These are phyloP conservation scores for Sebastes dallii DNA, from an alignment of 2,797 vertebrate genomes.

Conservation along the genomic window DNA sequence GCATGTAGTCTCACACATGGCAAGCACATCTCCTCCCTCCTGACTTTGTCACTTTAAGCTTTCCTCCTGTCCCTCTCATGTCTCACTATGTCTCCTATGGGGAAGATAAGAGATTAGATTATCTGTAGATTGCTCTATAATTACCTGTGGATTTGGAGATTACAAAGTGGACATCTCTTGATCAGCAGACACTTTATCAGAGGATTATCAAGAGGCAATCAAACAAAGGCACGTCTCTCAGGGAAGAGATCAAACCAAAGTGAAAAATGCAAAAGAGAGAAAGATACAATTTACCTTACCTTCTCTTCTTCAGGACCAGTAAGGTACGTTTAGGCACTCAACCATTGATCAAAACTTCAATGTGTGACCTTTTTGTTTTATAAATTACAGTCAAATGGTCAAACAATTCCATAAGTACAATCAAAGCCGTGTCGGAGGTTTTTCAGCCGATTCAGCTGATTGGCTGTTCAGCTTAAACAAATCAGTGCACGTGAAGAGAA, in stretches of 20 bases:
- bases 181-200: conserved; percentile 69
- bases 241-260: conserved; percentile 32
- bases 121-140: conserved; percentile 72
- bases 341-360: neutral
- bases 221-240: conserved; percentile 48
- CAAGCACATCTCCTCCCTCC: neutral
- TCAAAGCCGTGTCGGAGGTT: neutral
- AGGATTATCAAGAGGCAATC: conserved; percentile 72
- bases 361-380: neutral
- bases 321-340: neutral
- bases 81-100: conserved; percentile 37
- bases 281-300: conserved; percentile 29
- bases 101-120: conserved; percentile 71
- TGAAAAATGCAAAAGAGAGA: conserved; percentile 38
- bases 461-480: too few species aligned
- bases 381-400: neutral
- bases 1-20: neutral
- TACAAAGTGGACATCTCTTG: conserved; percentile 67
- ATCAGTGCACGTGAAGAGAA: too few species aligned
- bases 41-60: conserved; percentile 36
- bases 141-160: conserved; percentile 76
- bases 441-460: too few species aligned
- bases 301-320: neutral
- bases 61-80: conserved; percentile 60
- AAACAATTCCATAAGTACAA: neutral